These are phyloP conservation scores for Daubentonia madagascariensis DNA, from an alignment of 2,113 vertebrate genomes.

Conservation along the genomic window DNA sequence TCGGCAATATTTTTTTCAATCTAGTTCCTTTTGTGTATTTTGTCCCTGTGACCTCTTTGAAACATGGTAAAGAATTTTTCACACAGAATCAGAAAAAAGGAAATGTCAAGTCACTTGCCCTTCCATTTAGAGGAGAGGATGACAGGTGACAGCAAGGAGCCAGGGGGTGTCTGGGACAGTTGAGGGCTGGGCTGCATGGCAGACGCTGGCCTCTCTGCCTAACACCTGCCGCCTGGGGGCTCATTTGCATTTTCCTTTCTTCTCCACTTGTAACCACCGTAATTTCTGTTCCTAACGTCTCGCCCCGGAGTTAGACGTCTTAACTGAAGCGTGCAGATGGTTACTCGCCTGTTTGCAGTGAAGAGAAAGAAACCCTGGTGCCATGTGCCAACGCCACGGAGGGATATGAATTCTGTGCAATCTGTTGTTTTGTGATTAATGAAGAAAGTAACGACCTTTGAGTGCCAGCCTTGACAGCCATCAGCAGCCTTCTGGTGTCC, in stretches of 20 bases:
- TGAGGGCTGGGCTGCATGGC: not conserved
- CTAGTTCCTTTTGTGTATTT: not conserved
- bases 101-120: not conserved
- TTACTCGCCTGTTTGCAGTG: not conserved
- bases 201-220: fast-evolving
- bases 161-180: not conserved
- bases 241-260: not conserved
- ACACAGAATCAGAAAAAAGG: not conserved
- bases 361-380: not conserved
- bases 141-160: not conserved
- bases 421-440: not conserved
- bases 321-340: not conserved
- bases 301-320: not conserved
- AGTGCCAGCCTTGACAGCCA: not conserved
- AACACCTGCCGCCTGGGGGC: not conserved
- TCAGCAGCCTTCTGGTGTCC: not conserved
- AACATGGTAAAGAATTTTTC: not conserved
- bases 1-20: not conserved
- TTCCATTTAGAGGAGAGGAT: not conserved
- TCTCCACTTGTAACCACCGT: not conserved
- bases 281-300: not conserved
- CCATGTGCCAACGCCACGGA: not conserved
- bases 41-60: not conserved
- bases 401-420: not conserved
- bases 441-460: not conserved